Evolutionary conservation across 2,888 invertebrate genomes (phyloP).

Genomic region (Poecilus cupreus): DNA sequence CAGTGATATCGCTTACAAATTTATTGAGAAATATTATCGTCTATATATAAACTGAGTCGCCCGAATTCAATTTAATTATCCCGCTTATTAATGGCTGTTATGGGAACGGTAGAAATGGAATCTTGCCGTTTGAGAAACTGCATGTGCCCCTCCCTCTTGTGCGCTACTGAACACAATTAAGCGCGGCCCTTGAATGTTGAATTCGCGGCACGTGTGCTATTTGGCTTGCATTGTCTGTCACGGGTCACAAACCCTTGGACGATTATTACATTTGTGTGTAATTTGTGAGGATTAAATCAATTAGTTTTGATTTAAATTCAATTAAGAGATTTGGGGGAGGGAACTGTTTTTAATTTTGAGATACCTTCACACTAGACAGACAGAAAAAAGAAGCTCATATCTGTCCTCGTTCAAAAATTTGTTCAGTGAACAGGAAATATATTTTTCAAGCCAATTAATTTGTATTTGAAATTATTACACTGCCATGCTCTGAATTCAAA

Average conservation of each 20-base stretch:
- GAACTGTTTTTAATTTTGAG: not conserved
- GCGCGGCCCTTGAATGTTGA: constrained; percentile 24
- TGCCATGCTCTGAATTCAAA: too few relatives aligned
- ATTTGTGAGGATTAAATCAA: constrained; percentile 31
- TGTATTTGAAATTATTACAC: too few relatives aligned
- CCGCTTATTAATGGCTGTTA: not conserved
- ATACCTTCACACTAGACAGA: not conserved
- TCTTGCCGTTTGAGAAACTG: not conserved
- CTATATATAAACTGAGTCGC: too few relatives aligned
- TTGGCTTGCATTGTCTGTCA: constrained; percentile 42
- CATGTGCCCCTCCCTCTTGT: not conserved
- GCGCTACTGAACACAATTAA: constrained; percentile 35
- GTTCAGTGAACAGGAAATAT: too few relatives aligned
- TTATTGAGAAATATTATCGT: too few relatives aligned
- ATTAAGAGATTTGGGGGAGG: not conserved
- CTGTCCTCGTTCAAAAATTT: too few relatives aligned
- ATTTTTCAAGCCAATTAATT: too few relatives aligned
- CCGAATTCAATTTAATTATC: too few relatives aligned
- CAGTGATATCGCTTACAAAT: too few relatives aligned
- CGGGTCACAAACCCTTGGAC: not conserved
- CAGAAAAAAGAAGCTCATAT: too few relatives aligned
- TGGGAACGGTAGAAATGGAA: not conserved
- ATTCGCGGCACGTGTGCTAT: constrained; percentile 47
- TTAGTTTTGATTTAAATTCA: constrained; percentile 29
- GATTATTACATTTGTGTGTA: constrained; percentile 37